Evolutionary conservation across 2,888 invertebrate genomes (phyloP), one percentile per base, ranked within the genome.

Genomic region (Holacanthella duospinosa): DNA sequence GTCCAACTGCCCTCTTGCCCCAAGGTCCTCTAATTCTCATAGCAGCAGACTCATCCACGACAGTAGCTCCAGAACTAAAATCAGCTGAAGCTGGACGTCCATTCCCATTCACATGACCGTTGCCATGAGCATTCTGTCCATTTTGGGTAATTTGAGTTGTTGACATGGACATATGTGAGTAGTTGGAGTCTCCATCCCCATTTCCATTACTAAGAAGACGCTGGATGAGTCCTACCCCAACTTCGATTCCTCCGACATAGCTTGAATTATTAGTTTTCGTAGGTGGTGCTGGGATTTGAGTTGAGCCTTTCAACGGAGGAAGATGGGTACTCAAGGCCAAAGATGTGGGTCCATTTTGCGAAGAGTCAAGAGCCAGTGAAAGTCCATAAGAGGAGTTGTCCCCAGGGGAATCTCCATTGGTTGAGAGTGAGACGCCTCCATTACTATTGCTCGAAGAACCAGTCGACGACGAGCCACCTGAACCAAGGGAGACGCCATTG

Each of bases 401-500:
- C 48, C 56, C 68, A 65, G 62, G 56, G n/a, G 65, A 65, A 54
- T 65, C 65, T 44, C 61, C 64, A 57, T 57, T 57, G 25, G 48
- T 48, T 9, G 59, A 59, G 2, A n/a, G 44, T 25, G 59, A 59
- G 28, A 29, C 28, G 29, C 59, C 59, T 2, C 65, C 67, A n/a
- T 60, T 65, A 28, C 63, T 66, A 12, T 63, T 64, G 54, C 63
- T 68, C 43, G 68, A 60, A 24, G 68, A 69, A 48, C 66, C 67
- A 28, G 61, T 64, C 9, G 36, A 29, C 4, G 43, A 48, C 29
- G 68, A 62, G 61, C 68, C 69, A 60, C 68, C 65, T 29, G 74
- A 74, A 65, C 73, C 74, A 62, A 74, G 73, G 54, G 75, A 72
- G 44, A 74, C 73, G 63, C 77, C 77, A 73, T 78, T 78, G 65